Evolutionary conservation across 2,113 vertebrate genomes (phyloP), one percentile per base, ranked within the genome.

Genomic region (Ceyx margarethae): DNA sequence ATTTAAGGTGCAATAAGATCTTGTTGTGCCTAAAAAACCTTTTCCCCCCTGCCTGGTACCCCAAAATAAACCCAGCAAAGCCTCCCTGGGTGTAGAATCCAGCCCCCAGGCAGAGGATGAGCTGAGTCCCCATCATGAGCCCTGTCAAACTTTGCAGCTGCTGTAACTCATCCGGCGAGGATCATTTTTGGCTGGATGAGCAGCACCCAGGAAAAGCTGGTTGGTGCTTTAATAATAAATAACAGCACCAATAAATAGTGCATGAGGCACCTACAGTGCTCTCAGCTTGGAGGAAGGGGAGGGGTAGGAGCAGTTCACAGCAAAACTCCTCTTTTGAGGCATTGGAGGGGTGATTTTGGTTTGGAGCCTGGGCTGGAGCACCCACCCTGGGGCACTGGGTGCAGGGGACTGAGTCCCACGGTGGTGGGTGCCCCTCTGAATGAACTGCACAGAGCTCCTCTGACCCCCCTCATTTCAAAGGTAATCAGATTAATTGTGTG

Each of bases 401-500:
- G n/a, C 1, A 3, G 9, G n/a, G 13, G 4, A 61, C 46, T 0
- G 5, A 29, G 31, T 37, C 62, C 56, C 21, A 50, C 11, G 2
- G 42, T 4, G 10, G 10, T 23, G 23, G 58, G 65, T 73, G 43
- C 56, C 62, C 15, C 57, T 15, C 43, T 45, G 28, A 25, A 50
- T 10, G 40, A n/a, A 4, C 17, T 3, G 16, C 35, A 2, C 2
- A 13, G 23, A 60, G 81, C 81, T 80, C 43, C 35, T 35, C 5
- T 5, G 61, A 50, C 53, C 14, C 2, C 51, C 28, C 54, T 2
- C 5, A 13, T 56, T 58, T 53, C 73, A 43, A 43, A 71, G 35
- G 50, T n/a, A 42, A 56, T 17, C 35, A 42, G 51, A 85, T 51
- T 51, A 79, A 37, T 43, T 23, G 60, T 8, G 7, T 3, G 1